Base-by-base conservation (phyloP, 2,113 vertebrate genomes). In the Pelecanoides urinatrix region DNA sequence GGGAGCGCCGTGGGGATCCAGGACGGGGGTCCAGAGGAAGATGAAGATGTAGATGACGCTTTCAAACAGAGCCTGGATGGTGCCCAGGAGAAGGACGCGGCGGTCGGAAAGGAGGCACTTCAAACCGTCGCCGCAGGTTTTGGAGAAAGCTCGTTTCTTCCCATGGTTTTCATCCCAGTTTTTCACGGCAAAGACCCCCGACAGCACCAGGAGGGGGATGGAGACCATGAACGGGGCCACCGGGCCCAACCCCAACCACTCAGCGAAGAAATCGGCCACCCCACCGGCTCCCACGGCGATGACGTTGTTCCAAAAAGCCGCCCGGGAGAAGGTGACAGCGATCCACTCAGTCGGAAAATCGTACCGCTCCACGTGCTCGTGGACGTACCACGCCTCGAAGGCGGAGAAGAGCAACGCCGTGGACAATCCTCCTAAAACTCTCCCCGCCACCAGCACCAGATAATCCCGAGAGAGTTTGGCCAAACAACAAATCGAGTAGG, bases 261-360 rank as follows among this genome's bases (percentile, higher is more conserved):
- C 98, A 3, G 99, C 98, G 10, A 99, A 97, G 53, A 98, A 77
- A 73, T 99, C 99, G 5, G 99, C 99, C 47, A 97, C 97, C n/a
- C 99, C 97, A 9, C 99, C 99, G 2, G 99, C 99, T 6, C 92
- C 98, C 7, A 99, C 98, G 4, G 99, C 99, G 3, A 99, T 96
- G 21, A 97, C 98, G 1, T 99, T 98, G 94, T 99, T 99, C 99
- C 99, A 99, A 73, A 98, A 98, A 34, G 99, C 98, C 1, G 98
- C 99, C 74, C 97, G 98, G 58, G 97, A 94, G 89, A 99, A 99
- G 22, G 99, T 99, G 77, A 98, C 95, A 2, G 98, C 98, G 67
- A 99, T 99, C 99, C 99, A 99, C 87, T 99, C 99, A 3, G 98
- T 96, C 1, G 99, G 99, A 65, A 99, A 99, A 92, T 99, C 99